Base-by-base conservation (phyloP, 2,113 vertebrate species). In the Rhinopomastus cyanomelas region DNA sequence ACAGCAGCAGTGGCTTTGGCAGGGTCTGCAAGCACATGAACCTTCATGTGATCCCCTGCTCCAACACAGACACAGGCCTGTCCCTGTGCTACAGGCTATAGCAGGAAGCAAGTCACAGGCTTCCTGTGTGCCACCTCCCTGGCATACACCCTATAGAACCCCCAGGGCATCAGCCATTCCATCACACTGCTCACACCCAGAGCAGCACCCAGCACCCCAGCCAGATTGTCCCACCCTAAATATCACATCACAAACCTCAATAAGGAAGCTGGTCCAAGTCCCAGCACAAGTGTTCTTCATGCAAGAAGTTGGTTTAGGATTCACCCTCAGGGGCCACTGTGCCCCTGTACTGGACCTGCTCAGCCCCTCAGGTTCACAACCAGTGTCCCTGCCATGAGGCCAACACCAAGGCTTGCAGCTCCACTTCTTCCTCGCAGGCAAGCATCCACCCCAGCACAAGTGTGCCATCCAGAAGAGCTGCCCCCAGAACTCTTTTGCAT, bases 401-500 rank as follows among this genome's bases (percentile, higher is more conserved):
- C 30, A 82, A 10, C 4, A 0, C 60, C n/a, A 17, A 3, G 60
- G 6, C 30, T 89, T 42, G 17, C 68, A 93, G 64, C 59, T 68
- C 73, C 1, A 3, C 42, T 91, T 27, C 62, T 80, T 71, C 39
- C 89, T 88, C 1, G 0, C 91, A 98, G 97, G 29, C 4, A 3
- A 61, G 29, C 71, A 72, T 49, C 6, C 4, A 4, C 18, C n/a
- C 11, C 88, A 5, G 37, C 44, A 55, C 80, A 98, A 98, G 68
- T 99, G 98, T 14, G 67, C 85, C 42, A 97, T 97, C 65, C 83
- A 87, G 55, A 97, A 68, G 89, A 59, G 51, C 34, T 99, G 98
- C 48, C 93, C 97, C 0, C 4, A 25, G 3, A 56, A 97, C 39
- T 78, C 96, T 66, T 99, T 98, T 52, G 91, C 98, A 3, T 97